Percentiles rank a stretch among this genome's conserved stretches.
These are phyloP conservation scores for Nymphicus hollandicus DNA, from an alignment of 2,113 vertebrate genomes.

Conservation along the genomic window DNA sequence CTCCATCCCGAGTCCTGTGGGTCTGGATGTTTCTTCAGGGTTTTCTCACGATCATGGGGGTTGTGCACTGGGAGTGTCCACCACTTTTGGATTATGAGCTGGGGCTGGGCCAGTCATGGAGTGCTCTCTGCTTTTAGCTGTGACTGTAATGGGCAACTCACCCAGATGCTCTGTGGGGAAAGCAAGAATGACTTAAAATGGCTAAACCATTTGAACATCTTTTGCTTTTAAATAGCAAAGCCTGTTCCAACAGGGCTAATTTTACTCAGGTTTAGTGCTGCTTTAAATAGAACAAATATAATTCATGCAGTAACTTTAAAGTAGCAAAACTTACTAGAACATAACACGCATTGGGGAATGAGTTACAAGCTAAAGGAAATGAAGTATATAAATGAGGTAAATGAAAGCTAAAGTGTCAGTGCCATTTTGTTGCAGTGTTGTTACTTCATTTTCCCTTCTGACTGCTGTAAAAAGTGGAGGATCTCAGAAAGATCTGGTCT, in stretches of 20 bases:
- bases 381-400: not conserved
- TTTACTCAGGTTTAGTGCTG: not conserved
- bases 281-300: conserved; percentile 16
- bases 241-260: not conserved
- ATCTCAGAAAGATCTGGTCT: not conserved
- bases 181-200: conserved; percentile 57
- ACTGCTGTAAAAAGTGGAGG: not conserved
- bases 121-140: conserved; percentile 28
- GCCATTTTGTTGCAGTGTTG: not conserved
- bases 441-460: not conserved
- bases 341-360: not conserved
- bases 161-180: not conserved
- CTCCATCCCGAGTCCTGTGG: rapidly evolving
- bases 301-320: not conserved
- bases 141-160: not conserved
- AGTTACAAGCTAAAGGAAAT: not conserved
- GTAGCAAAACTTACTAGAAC: not conserved
- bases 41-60: not conserved
- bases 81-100: not conserved
- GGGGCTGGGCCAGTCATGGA: not conserved
- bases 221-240: conserved; percentile 44
- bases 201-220: conserved; percentile 34
- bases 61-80: not conserved
- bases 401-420: not conserved
- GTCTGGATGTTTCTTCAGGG: not conserved